Conservation (phyloP, 1,140 invertebrate species). For the Propsilocerus akamusi region DNA sequence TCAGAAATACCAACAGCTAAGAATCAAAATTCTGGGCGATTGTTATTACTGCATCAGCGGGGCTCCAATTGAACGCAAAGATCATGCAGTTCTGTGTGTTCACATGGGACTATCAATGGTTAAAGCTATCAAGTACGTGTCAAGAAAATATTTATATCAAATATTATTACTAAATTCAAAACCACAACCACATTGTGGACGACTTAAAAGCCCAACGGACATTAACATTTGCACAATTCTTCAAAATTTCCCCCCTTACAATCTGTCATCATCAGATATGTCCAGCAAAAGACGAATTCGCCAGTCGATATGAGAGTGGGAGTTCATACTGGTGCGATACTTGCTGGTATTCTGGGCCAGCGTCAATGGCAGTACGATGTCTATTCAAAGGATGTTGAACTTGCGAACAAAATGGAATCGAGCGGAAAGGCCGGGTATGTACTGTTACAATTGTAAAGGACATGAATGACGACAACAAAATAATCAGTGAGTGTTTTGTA, state of each 20-base stretch:
- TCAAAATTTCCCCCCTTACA: neutral
- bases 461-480: neutral
- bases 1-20: slow-evolving; percentile 79
- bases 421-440: slow-evolving; percentile 86
- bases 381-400: slow-evolving; percentile 89
- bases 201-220: too few relatives aligned
- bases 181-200: neutral
- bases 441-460: neutral
- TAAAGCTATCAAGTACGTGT: slow-evolving; percentile 79
- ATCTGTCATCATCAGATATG: slow-evolving; percentile 43
- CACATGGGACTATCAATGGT: slow-evolving; percentile 95
- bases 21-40: slow-evolving; percentile 90
- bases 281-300: slow-evolving; percentile 86
- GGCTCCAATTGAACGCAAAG: slow-evolving; percentile 67
- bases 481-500: neutral
- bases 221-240: neutral
- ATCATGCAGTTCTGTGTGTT: slow-evolving; percentile 85
- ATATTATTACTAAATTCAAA: neutral
- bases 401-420: slow-evolving; percentile 98
- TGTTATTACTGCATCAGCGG: slow-evolving; percentile 94
- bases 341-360: slow-evolving; percentile 90
- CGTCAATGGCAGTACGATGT: slow-evolving; percentile 98
- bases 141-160: too few relatives aligned
- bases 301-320: slow-evolving; percentile 96
- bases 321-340: slow-evolving; percentile 87